phyloP scores from a whole-genome alignment of 2,888 invertebrate species.

The Belgica antarctica region DNA sequence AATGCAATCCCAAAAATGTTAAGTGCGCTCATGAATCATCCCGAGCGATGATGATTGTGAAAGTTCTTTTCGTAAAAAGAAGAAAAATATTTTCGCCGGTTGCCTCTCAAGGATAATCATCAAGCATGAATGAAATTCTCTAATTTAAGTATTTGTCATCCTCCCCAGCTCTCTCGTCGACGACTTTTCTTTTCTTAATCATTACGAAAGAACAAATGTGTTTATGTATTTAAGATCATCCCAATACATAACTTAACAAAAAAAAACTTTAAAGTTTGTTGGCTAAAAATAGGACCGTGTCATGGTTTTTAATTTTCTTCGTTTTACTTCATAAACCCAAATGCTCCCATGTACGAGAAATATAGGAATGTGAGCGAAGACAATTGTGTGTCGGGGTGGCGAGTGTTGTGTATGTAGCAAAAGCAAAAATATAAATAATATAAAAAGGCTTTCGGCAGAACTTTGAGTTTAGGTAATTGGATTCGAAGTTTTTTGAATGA shows the following conservation, averaged over 20 bases:
- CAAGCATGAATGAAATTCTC: neutral
- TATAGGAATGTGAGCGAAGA: neutral
- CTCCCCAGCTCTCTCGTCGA: neutral
- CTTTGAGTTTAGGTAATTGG: no score
- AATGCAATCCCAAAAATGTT: conserved; percentile 19
- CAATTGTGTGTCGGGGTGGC: neutral
- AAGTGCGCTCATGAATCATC: neutral
- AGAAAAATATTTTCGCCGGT: neutral
- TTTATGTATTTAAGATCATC: no score
- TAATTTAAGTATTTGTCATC: neutral
- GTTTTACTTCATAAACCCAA: neutral
- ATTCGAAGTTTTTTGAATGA: no score
- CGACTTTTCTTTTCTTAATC: neutral
- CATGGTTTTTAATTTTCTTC: conserved; percentile 39
- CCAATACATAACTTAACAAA: neutral
- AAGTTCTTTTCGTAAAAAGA: no score
- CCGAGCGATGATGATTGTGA: no score
- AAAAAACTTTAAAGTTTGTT: neutral
- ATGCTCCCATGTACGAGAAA: neutral
- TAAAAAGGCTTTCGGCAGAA: no score
- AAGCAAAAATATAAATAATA: neutral
- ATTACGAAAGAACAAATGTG: neutral
- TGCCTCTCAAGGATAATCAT: neutral
- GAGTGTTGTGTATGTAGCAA: neutral
- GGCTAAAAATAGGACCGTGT: conserved; percentile 40